Conservation (phyloP, 1,140 invertebrate species). For the Saccostrea echinata region DNA sequence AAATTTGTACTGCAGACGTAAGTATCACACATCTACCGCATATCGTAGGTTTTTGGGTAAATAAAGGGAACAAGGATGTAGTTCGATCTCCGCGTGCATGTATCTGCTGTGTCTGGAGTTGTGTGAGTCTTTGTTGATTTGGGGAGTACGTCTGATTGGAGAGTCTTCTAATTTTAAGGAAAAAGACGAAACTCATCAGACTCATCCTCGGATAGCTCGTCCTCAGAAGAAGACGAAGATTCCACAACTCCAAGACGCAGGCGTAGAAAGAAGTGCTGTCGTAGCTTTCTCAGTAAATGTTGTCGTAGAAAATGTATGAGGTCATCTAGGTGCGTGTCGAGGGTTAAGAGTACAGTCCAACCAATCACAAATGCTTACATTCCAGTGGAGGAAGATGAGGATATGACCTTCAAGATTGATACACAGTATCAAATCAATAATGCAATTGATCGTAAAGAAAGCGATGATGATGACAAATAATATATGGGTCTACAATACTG, state of each 20-base stretch:
- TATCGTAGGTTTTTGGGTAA: neutral
- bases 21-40: neutral
- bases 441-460: neutral
- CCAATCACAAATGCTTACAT: neutral
- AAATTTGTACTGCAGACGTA: conserved; percentile 30
- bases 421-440: neutral
- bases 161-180: conserved; percentile 29
- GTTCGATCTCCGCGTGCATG: neutral
- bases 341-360: neutral
- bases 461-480: neutral
- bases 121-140: conserved; percentile 27
- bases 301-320: neutral
- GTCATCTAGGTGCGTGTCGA: neutral
- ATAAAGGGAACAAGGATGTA: neutral
- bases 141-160: neutral
- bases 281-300: conserved; percentile 1
- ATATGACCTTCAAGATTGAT: neutral
- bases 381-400: neutral
- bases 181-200: conserved; percentile 29
- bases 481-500: too few relatives aligned
- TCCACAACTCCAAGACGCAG: conserved; percentile 9
- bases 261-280: conserved; percentile 8
- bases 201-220: neutral
- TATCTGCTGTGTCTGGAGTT: neutral
- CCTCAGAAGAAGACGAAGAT: conserved; percentile 23